Conservation (phyloP, 1,140 invertebrate genomes). For the Orussus abietinus region DNA sequence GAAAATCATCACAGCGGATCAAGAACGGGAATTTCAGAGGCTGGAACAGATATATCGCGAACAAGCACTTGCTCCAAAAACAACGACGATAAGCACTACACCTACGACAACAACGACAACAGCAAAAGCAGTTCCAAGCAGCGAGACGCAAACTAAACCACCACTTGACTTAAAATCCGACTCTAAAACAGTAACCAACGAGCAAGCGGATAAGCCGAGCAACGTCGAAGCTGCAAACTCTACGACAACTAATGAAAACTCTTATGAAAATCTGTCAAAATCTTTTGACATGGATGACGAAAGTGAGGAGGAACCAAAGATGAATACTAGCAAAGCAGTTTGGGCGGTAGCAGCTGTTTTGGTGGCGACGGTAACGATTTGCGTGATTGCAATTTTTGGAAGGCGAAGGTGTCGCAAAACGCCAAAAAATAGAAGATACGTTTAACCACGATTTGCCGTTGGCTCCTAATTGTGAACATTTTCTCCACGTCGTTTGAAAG, state of each 20-base stretch:
- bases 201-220: background rate
- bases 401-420: slow-evolving; percentile 37
- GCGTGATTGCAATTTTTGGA: slow-evolving; percentile 42
- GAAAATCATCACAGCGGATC: slow-evolving; percentile 15
- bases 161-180: background rate
- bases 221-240: background rate
- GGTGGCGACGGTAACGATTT: slow-evolving; percentile 35
- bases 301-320: slow-evolving; percentile 23
- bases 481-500: no score
- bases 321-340: slow-evolving; percentile 38
- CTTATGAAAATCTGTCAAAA: slow-evolving; percentile 5
- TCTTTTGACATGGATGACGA: background rate
- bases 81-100: slow-evolving; percentile 22
- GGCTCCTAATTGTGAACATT: no score
- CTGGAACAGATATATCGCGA: slow-evolving; percentile 22
- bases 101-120: slow-evolving; percentile 11
- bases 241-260: background rate
- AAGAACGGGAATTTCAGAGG: slow-evolving; percentile 28
- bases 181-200: background rate
- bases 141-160: background rate
- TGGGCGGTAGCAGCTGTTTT: slow-evolving; percentile 40
- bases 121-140: background rate
- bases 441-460: no score
- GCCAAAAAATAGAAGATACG: slow-evolving; percentile 48
- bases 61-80: slow-evolving; percentile 20